Evolutionary conservation across 2,113 vertebrate species (phyloP), one percentile per base, ranked within the genome.

Genomic region (Oryzias javanicus): DNA sequence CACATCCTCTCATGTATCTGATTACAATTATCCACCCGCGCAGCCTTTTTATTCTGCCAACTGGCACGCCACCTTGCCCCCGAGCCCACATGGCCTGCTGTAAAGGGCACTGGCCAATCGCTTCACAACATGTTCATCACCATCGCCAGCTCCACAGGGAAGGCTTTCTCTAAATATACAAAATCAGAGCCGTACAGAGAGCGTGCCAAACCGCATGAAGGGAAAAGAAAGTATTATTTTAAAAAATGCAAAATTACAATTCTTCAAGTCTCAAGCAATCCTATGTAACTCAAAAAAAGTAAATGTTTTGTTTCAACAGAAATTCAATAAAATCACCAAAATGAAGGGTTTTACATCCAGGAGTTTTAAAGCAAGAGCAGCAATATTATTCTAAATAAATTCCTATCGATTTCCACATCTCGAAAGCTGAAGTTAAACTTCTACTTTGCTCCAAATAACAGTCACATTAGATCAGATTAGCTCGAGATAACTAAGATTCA

Each of bases 51-150:
- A 13, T 52, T 24, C 56, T 63, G 72, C 71, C 84, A 85, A 76
- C 72, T 76, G 79, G 80, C 78, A 63, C 58, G 55, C 64, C 51
- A 29, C 53, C 5, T 8, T 48, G 59, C 53, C 72, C 64, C 60
- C 10, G 25, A 66, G 76, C 50, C 66, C 70, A 61, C 76, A 64
- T 52, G 62, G 66, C 67, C 58, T 20, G 15, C 51, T 82, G 82
- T 65, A 81, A 78, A 25, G 15, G 69, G 27, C 62, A 22, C 53
- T 35, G 10, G 29, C 20, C 20, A 14, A 63, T 76, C 62, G 45
- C 74, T 72, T 80, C 76, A 64, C 81, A 74, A 77, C 70, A 79
- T 40, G 63, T 72, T 69, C 74, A 76, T 83, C 71, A 78, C 74
- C 65, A 55, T 20, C 66, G 74, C 65, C 72, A 55, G 55, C 77